These are phyloP conservation scores for Oasisia sp. DNA, from an alignment of 2,888 invertebrate species.

Conservation along the genomic window DNA sequence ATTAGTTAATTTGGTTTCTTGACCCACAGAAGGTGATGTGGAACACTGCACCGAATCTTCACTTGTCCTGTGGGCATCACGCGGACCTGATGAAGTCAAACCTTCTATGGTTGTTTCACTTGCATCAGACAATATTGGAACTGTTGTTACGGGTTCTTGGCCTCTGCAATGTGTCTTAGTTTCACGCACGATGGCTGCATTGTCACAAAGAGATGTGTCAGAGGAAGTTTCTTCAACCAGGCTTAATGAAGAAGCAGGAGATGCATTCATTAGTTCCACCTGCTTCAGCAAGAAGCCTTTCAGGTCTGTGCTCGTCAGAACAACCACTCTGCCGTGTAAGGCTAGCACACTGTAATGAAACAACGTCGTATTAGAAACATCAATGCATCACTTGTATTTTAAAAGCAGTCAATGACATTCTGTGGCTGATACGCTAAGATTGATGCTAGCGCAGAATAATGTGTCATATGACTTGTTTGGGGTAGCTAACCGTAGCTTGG, in stretches of 20 bases:
- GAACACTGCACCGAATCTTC: background rate
- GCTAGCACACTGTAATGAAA: background rate
- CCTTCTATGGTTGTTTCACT: background rate
- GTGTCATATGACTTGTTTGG: too few relatives aligned
- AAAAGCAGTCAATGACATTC: background rate
- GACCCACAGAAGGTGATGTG: background rate
- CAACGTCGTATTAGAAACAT: background rate
- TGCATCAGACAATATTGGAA: background rate
- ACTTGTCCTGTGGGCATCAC: background rate
- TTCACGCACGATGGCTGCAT: background rate
- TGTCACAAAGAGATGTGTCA: background rate
- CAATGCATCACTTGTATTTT: background rate
- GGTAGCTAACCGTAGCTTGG: too few relatives aligned
- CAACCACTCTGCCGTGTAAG: background rate
- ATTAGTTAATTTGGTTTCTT: slow-evolving; percentile 2
- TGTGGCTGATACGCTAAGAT: background rate
- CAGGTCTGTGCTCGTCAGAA: background rate
- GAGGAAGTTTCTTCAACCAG: background rate
- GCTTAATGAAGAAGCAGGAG: background rate
- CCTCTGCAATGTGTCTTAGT: background rate
- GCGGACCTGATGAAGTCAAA: background rate
- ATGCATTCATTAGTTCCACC: background rate
- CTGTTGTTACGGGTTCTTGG: background rate
- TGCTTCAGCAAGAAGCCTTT: background rate
- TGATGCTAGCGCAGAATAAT: background rate